Conservation (phyloP, 2,113 vertebrate genomes). For the Prunella fulvescens region DNA sequence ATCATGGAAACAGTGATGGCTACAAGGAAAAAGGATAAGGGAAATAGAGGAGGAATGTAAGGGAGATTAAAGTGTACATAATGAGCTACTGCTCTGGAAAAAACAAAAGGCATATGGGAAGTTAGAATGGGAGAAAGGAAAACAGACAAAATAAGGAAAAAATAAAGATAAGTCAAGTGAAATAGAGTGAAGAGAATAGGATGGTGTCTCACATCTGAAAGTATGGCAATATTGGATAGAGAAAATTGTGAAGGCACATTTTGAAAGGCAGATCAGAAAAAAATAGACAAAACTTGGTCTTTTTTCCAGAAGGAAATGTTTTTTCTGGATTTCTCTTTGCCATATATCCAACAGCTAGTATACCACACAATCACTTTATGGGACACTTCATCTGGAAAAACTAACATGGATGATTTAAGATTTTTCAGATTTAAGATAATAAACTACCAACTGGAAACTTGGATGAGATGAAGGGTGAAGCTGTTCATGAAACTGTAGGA, state of each 20-base stretch:
- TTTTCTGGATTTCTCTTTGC: neutral
- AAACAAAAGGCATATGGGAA: neutral
- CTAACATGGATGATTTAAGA: neutral
- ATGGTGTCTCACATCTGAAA: neutral
- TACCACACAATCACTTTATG: neutral
- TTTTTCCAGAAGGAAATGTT: neutral
- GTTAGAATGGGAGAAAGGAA: neutral
- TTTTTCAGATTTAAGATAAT: neutral
- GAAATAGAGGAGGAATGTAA: neutral
- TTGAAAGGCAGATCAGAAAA: neutral
- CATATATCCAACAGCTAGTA: neutral
- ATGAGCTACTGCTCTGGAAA: neutral
- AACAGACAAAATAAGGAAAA: neutral
- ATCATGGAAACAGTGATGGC: neutral
- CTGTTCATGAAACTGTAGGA: neutral
- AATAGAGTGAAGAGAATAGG: neutral
- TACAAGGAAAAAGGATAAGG: neutral
- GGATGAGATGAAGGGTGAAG: neutral
- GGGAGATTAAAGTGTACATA: neutral
- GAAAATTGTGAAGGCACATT: neutral
- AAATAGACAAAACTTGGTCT: neutral
- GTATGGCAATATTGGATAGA: neutral
- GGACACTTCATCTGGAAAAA: neutral
- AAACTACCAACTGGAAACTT: neutral
- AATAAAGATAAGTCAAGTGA: neutral